Evolutionary conservation across 2,113 vertebrate genomes (phyloP).

Genomic region (Origma solitaria): DNA sequence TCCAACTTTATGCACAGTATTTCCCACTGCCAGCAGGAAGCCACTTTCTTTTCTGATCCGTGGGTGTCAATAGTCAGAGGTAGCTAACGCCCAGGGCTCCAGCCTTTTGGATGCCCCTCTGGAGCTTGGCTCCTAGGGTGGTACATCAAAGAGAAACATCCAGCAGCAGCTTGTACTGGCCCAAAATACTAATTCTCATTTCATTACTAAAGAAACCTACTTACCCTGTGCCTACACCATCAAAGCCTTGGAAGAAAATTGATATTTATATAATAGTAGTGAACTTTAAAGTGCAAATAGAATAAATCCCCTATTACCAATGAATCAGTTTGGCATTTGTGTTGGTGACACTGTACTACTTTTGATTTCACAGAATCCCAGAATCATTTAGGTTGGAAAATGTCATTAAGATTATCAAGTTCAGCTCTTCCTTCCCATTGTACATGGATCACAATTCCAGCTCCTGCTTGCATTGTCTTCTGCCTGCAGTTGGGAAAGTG

Average conservation of each 20-base stretch:
- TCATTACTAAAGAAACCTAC: background rate
- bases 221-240: background rate
- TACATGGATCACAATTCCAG: background rate
- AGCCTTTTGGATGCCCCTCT: background rate
- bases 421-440: background rate
- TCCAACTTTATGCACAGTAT: fast-evolving
- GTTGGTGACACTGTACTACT: background rate
- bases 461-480: background rate
- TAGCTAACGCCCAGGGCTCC: background rate
- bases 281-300: background rate
- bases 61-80: background rate
- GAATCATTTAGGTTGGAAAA: background rate
- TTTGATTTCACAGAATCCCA: background rate
- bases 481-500: background rate
- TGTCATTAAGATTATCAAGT: background rate
- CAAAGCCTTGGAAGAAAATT: background rate
- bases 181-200: background rate
- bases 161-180: background rate
- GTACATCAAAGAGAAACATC: background rate
- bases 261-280: background rate
- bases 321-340: background rate
- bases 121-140: background rate
- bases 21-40: background rate
- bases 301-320: background rate
- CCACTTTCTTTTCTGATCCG: background rate